phyloP scores from a whole-genome alignment of 2,113 vertebrate species.

The Anhinga anhinga region DNA sequence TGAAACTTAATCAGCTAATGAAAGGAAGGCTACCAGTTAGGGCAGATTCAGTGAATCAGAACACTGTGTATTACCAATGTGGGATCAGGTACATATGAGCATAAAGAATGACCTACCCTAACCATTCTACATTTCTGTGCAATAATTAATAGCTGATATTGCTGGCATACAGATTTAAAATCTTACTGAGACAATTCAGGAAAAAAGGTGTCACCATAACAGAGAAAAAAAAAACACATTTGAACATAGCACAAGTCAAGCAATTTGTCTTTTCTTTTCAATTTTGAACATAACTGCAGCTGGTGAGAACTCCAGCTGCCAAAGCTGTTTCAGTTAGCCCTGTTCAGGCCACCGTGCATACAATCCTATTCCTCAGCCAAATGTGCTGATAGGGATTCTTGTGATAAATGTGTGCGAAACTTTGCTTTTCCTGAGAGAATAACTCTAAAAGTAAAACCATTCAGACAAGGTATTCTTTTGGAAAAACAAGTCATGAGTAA shows the following conservation, averaged over 20 bases:
- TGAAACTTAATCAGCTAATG: background rate
- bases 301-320: background rate
- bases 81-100: background rate
- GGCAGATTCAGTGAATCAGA: background rate
- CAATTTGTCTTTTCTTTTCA: background rate
- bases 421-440: background rate
- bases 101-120: background rate
- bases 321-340: background rate
- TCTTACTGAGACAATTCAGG: background rate
- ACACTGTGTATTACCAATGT: background rate
- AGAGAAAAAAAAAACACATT: background rate
- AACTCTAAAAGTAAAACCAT: background rate
- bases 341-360: background rate
- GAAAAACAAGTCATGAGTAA: slow-evolving; percentile 32
- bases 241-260: background rate
- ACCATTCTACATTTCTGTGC: background rate
- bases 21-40: background rate
- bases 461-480: background rate
- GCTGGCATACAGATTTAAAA: background rate
- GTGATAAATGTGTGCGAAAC: background rate
- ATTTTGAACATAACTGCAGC: background rate
- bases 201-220: background rate
- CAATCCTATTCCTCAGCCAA: background rate
- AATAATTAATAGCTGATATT: background rate
- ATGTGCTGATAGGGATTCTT: background rate